These are phyloP conservation scores for Isaurus tuberculatus DNA, from an alignment of 92 coral and sea anemone species.

Conservation along the genomic window DNA sequence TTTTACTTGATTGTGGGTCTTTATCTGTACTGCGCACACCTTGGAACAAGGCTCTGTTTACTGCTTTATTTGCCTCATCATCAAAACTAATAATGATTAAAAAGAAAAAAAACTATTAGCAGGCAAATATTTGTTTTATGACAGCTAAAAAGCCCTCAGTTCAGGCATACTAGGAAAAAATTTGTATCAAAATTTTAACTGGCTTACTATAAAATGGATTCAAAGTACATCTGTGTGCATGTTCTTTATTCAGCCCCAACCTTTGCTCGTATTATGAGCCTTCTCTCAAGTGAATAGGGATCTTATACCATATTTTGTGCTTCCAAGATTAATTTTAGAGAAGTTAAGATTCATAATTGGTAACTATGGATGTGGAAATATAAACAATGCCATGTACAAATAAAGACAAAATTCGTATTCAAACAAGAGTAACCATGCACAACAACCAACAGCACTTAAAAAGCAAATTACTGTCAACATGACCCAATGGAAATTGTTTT, in stretches of 20 bases:
- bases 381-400: conserved; percentile 39
- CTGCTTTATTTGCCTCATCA: too few species aligned
- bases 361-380: conserved; percentile 36
- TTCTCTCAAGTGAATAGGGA: conserved; percentile 25
- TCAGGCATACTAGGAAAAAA: conserved; percentile 25
- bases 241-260: conserved; percentile 28
- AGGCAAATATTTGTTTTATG: background rate
- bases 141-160: conserved; percentile 19
- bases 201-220: conserved; percentile 32
- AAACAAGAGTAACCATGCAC: conserved; percentile 27
- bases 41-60: background rate
- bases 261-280: conserved; percentile 32
- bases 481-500: conserved; percentile 31
- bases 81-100: background rate
- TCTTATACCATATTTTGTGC: conserved; percentile 29
- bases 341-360: conserved; percentile 26
- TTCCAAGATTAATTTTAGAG: conserved; percentile 32
- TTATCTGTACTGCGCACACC: background rate
- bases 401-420: conserved; percentile 34
- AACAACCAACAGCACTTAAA: conserved; percentile 21
- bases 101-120: background rate
- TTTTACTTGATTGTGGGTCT: background rate
- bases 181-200: conserved; percentile 12
- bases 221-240: conserved; percentile 31
- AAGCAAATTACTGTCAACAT: conserved; percentile 31